These are phyloP conservation scores for Lemur catta DNA, from an alignment of 2,797 vertebrate species.

Conservation along the genomic window DNA sequence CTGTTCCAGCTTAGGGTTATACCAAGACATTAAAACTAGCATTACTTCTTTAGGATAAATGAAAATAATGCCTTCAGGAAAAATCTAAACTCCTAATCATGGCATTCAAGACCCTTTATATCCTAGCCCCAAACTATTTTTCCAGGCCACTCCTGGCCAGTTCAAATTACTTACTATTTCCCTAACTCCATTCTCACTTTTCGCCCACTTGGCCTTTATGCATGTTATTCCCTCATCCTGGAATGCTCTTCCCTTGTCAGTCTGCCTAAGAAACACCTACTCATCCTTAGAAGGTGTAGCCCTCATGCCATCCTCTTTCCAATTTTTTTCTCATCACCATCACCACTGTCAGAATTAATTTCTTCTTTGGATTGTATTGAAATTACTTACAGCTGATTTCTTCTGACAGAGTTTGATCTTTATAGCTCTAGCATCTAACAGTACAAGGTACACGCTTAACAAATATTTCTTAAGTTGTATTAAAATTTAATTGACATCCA, in stretches of 20 bases:
- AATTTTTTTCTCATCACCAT: background rate
- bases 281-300: background rate
- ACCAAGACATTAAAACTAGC: background rate
- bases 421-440: background rate
- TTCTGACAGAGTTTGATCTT: background rate
- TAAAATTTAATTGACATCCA: constrained; percentile 4
- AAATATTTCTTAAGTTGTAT: background rate
- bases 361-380: background rate
- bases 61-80: background rate
- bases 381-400: background rate
- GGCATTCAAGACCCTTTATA: background rate
- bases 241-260: background rate
- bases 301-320: background rate
- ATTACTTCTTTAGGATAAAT: background rate
- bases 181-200: background rate
- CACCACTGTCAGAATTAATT: background rate
- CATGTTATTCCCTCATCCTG: background rate
- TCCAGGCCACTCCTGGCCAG: background rate
- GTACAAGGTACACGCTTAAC: background rate
- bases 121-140: background rate
- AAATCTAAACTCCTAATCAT: background rate
- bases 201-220: background rate
- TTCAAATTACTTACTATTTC: background rate
- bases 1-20: background rate
- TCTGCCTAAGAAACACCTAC: background rate